Percentiles rank a stretch among this genome's conserved stretches.
Conservation (phyloP, 2,113 vertebrate genomes). For the Nanorana parkeri region DNA sequence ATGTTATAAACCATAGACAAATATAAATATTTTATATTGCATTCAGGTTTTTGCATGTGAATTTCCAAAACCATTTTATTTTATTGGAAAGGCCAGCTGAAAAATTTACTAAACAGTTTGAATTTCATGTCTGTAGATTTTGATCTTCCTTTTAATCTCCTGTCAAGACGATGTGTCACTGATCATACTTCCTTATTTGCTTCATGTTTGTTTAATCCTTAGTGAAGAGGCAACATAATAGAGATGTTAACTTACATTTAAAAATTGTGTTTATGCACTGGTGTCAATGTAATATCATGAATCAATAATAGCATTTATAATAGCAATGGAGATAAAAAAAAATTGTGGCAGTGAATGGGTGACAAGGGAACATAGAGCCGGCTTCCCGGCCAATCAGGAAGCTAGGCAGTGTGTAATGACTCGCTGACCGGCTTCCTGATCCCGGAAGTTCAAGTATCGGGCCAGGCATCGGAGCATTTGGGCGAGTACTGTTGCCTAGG, state of each 20-base stretch:
- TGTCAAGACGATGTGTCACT: not conserved
- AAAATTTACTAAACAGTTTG: constrained; percentile 20
- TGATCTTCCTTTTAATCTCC: constrained; percentile 7
- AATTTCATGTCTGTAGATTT: constrained; percentile 26
- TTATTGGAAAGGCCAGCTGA: constrained; percentile 41
- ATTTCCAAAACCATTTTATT: constrained; percentile 10
- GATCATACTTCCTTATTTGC: not conserved
- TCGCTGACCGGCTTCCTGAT: too few relatives aligned
- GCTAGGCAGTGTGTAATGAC: too few relatives aligned
- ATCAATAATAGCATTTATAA: not conserved
- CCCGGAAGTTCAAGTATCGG: too few relatives aligned
- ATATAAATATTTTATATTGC: constrained; percentile 40
- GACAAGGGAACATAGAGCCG: too few relatives aligned
- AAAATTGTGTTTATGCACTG: not conserved
- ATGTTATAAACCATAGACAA: constrained; percentile 32
- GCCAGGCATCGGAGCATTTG: too few relatives aligned
- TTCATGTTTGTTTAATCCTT: not conserved
- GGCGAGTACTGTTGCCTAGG: too few relatives aligned
- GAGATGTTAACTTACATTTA: not conserved
- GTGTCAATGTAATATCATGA: not conserved
- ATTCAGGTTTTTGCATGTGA: constrained; percentile 27
- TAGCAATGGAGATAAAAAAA: not conserved
- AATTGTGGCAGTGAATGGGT: too few relatives aligned
- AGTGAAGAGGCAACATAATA: not conserved
- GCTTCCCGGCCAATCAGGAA: too few relatives aligned